Conservation (phyloP, 1,140 invertebrate genomes). For the Aphaenogaster ashmeadi region DNA sequence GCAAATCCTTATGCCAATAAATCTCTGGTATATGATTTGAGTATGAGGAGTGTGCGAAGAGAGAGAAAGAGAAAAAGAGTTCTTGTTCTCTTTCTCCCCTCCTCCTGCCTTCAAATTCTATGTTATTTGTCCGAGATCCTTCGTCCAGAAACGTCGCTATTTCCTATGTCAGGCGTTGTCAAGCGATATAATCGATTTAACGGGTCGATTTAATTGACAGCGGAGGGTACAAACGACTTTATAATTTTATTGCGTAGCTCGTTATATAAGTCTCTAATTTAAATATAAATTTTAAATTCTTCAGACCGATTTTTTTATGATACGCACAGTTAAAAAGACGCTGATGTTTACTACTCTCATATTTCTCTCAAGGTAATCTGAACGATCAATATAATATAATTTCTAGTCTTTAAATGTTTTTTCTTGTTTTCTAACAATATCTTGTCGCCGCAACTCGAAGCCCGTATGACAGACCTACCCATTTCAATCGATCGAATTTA, state of each 20-base stretch:
- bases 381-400: neutral
- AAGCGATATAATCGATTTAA: constrained; percentile 45
- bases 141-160: constrained; percentile 21
- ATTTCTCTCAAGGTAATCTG: neutral
- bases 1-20: constrained; percentile 83
- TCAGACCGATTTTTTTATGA: neutral
- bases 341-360: neutral
- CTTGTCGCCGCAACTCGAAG: neutral
- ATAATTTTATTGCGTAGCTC: neutral
- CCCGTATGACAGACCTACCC: neutral
- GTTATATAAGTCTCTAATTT: neutral
- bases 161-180: constrained; percentile 30
- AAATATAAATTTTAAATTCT: neutral
- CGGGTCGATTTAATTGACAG: constrained; percentile 33
- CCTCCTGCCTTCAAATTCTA: constrained; percentile 45
- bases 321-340: neutral
- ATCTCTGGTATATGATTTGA: constrained; percentile 79
- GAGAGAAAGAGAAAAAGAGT: constrained; percentile 18
- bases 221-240: neutral
- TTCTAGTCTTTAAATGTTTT: neutral
- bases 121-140: constrained; percentile 25
- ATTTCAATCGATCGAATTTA: no score
- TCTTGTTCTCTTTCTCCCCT: constrained; percentile 25
- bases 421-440: neutral
- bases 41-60: constrained; percentile 29